Conservation (phyloP, 2,113 vertebrate genomes). For the Oryzias woworae region DNA sequence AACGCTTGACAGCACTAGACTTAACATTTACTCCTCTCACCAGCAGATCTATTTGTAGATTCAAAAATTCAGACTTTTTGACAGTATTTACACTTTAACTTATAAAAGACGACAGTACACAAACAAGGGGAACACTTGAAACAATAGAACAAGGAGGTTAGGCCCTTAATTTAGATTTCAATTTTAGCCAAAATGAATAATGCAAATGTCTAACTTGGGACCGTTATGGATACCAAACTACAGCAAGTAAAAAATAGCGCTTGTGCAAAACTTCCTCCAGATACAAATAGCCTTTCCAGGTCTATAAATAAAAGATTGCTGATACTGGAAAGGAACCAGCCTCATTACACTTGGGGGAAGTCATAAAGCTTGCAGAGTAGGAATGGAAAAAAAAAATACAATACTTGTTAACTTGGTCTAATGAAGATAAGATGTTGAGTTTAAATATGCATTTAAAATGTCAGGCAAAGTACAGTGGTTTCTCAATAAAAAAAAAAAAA, state of each 20-base stretch:
- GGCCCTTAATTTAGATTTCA: neutral
- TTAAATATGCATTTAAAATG: neutral
- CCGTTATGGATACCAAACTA: slow-evolving; percentile 29
- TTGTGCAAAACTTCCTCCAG: slow-evolving; percentile 59
- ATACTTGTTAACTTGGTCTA: slow-evolving; percentile 5
- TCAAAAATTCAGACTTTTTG: too few relatives aligned
- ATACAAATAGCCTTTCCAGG: slow-evolving; percentile 68
- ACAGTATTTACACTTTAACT: too few relatives aligned
- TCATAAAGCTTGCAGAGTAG: slow-evolving; percentile 50
- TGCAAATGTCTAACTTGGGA: slow-evolving; percentile 11
- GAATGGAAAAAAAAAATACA: slow-evolving; percentile 26
- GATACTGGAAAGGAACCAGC: slow-evolving; percentile 56
- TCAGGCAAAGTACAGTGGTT: neutral
- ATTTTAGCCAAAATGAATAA: slow-evolving; percentile 2
- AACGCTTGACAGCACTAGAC: too few relatives aligned
- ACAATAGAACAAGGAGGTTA: too few relatives aligned
- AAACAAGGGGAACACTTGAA: too few relatives aligned
- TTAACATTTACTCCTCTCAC: too few relatives aligned
- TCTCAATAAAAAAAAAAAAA: neutral
- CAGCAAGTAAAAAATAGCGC: slow-evolving; percentile 51
- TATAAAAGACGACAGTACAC: too few relatives aligned
- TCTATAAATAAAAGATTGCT: slow-evolving; percentile 68
- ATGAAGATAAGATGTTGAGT: slow-evolving; percentile 4
- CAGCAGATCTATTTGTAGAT: too few relatives aligned
- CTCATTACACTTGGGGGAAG: slow-evolving; percentile 35